Evolutionary conservation across 2,888 invertebrate genomes (phyloP).

Genomic region (Pseudanteris insignis): DNA sequence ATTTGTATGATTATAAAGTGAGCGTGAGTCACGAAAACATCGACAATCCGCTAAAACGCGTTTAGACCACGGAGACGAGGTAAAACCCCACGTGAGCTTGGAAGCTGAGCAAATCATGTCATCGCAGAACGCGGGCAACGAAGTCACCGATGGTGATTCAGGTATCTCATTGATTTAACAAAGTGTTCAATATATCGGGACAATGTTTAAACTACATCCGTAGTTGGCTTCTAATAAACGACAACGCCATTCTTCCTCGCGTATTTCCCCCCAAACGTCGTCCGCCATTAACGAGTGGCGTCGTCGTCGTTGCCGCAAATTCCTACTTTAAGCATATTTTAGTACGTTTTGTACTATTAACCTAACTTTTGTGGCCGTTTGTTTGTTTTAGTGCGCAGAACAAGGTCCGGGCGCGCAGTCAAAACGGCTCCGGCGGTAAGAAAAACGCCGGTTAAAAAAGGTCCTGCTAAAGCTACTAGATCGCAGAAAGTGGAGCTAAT

Average conservation of each 20-base stretch:
- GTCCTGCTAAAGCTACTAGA: conserved; percentile 54
- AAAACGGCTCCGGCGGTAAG: conserved; percentile 47
- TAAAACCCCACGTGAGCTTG: conserved; percentile 8
- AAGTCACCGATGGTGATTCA: conserved; percentile 13
- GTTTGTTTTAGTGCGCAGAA: conserved; percentile 68
- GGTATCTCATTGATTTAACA: no score
- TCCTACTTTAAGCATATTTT: background rate
- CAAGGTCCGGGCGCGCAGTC: conserved; percentile 69
- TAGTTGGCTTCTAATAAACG: no score
- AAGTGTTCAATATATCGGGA: no score
- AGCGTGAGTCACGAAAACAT: no score
- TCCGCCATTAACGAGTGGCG: conserved; percentile 59
- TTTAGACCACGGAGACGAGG: no score
- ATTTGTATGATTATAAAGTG: no score
- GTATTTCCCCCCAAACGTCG: conserved; percentile 6
- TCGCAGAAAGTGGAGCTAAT: conserved; percentile 51
- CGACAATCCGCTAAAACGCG: no score
- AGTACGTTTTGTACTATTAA: conserved; percentile 10
- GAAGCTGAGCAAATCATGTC: conserved; percentile 4
- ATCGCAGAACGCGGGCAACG: conserved; percentile 6
- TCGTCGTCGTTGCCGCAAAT: conserved; percentile 22
- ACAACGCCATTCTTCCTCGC: conserved; percentile 4
- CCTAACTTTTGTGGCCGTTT: conserved; percentile 12
- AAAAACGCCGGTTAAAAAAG: conserved; percentile 59
- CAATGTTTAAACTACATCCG: no score